Percentiles rank a stretch among this genome's conserved stretches.
Conservation (phyloP, 2,797 vertebrate genomes). For the Muscicapa striata region DNA sequence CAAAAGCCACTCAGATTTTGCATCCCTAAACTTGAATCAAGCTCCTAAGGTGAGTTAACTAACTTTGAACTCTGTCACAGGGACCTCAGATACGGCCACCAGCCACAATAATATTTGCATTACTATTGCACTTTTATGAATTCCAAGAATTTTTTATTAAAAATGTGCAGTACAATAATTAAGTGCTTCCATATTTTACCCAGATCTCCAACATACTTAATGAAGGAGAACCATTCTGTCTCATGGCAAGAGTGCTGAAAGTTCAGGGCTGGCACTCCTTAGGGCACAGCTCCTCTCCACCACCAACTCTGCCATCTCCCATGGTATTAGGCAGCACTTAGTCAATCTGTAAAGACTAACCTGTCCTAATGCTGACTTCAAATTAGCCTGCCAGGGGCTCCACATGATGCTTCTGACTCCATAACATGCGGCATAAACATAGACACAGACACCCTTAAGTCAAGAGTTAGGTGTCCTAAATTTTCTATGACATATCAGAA, state of each 20-base stretch:
- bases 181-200: not conserved
- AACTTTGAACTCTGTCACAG: not conserved
- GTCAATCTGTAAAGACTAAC: not conserved
- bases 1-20: not conserved
- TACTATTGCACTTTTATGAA: not conserved
- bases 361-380: not conserved
- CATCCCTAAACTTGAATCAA: not conserved
- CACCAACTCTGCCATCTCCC: not conserved
- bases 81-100: not conserved
- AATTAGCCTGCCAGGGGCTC: not conserved
- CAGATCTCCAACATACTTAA: not conserved
- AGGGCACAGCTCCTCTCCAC: not conserved
- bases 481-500: not conserved
- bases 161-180: not conserved
- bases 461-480: not conserved
- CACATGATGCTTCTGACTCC: not conserved
- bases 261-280: not conserved
- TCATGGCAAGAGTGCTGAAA: not conserved
- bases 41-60: not conserved
- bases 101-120: not conserved
- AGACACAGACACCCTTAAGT: not conserved
- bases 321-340: not conserved
- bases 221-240: not conserved
- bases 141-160: not conserved
- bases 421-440: accelerated